Percentiles rank a stretch among this genome's conserved stretches.
Evolutionary conservation across 2,113 vertebrate species (phyloP).

Genomic region (Xiphophorus hellerii): DNA sequence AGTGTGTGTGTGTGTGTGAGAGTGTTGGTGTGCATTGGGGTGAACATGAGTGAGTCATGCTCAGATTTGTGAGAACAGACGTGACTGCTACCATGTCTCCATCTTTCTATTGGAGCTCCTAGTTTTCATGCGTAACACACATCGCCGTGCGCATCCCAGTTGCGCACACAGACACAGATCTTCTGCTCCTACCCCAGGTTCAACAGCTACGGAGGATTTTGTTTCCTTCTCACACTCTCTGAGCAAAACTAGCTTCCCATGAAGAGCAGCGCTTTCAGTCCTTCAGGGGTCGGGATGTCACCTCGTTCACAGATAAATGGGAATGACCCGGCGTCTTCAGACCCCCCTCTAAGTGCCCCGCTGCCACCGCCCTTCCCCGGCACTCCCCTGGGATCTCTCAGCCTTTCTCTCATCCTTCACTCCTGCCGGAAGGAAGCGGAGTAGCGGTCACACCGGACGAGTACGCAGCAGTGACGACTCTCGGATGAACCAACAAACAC

Average conservation of each 20-base stretch:
- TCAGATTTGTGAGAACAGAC: conserved; percentile 58
- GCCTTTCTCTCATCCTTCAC: conserved; percentile 50
- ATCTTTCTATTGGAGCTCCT: conserved; percentile 27
- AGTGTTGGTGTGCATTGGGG: not conserved
- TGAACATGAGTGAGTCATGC: conserved; percentile 17
- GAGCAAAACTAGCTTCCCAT: conserved; percentile 65
- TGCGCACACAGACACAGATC: conserved; percentile 17
- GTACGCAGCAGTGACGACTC: conserved; percentile 57
- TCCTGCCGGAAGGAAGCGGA: conserved; percentile 60
- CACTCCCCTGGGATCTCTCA: conserved; percentile 53
- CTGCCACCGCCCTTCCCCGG: conserved; percentile 24
- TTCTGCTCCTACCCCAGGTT: conserved; percentile 46
- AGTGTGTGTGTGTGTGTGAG: not conserved
- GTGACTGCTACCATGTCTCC: conserved; percentile 45
- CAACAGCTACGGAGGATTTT: conserved; percentile 19
- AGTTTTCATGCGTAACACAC: conserved; percentile 2
- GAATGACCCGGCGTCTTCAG: conserved; percentile 39
- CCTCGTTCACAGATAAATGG: conserved; percentile 76
- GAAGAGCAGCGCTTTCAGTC: conserved; percentile 64
- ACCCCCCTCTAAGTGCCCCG: conserved; percentile 30
- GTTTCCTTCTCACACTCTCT: conserved; percentile 47
- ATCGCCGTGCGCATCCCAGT: conserved; percentile 15
- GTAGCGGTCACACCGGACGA: conserved; percentile 58
- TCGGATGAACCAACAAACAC: conserved; percentile 61
- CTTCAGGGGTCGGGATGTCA: conserved; percentile 72